Percentiles rank a stretch among this genome's conserved stretches.
phyloP scores from a whole-genome alignment of 2,113 vertebrate species.

The Oophaga pumilio region DNA sequence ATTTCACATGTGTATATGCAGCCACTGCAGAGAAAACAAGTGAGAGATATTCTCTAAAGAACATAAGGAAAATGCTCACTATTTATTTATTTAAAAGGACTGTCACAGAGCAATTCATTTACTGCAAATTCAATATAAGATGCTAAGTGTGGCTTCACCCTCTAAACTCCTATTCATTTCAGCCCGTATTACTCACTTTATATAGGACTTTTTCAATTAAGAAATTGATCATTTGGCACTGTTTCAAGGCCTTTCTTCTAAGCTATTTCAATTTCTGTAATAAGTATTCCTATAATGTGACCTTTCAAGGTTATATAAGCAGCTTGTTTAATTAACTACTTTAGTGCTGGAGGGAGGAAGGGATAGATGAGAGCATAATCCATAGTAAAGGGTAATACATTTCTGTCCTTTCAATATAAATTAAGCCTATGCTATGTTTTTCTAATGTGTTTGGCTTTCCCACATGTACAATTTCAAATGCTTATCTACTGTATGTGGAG shows the following conservation, averaged over 20 bases:
- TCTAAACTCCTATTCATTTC: slow-evolving; percentile 44
- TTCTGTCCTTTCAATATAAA: slow-evolving; percentile 17
- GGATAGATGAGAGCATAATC: slow-evolving; percentile 33
- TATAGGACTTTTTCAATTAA: slow-evolving; percentile 56
- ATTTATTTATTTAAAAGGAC: slow-evolving; percentile 1
- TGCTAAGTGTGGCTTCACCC: slow-evolving; percentile 34
- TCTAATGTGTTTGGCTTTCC: slow-evolving; percentile 8
- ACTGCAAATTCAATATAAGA: slow-evolving; percentile 46
- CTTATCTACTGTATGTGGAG: neutral
- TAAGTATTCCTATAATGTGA: slow-evolving; percentile 53
- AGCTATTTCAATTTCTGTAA: slow-evolving; percentile 48
- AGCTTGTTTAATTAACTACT: slow-evolving; percentile 55
- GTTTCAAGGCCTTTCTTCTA: slow-evolving; percentile 52
- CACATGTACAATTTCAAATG: neutral
- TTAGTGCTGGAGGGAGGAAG: slow-evolving; percentile 44
- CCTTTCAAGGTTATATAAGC: slow-evolving; percentile 57
- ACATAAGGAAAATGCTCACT: neutral
- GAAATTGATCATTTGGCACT: slow-evolving; percentile 56
- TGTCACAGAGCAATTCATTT: slow-evolving; percentile 18
- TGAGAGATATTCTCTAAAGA: neutral
- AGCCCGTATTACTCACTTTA: slow-evolving; percentile 43
- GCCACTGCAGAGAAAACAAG: neutral
- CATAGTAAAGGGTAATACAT: slow-evolving; percentile 21
- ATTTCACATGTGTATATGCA: neutral
- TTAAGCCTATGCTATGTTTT: slow-evolving; percentile 23